Conservation (phyloP, 2,113 vertebrate genomes). For the Neotragus moschatus region DNA sequence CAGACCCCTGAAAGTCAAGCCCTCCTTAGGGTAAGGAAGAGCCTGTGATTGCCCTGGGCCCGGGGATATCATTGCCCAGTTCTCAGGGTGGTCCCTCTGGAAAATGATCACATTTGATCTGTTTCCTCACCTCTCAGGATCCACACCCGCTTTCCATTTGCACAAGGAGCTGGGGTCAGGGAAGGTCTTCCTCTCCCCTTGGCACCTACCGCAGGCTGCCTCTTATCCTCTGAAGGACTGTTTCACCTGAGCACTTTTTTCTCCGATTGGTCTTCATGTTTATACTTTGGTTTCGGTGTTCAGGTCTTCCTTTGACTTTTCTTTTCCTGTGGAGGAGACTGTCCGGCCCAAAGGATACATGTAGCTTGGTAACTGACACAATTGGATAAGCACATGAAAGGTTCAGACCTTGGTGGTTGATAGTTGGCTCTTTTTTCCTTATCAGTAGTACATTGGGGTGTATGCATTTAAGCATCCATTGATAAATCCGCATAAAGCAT, state of each 20-base stretch:
- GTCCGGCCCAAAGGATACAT: too few relatives aligned
- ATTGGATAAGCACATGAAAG: accelerated
- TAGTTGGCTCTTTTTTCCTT: neutral
- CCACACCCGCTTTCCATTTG: neutral
- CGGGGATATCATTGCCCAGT: neutral
- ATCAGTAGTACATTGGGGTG: too few relatives aligned
- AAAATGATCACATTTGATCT: neutral
- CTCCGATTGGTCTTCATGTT: neutral
- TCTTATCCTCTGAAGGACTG: neutral
- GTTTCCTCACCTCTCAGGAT: accelerated
- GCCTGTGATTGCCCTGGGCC: neutral
- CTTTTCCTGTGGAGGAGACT: neutral
- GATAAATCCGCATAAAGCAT: neutral
- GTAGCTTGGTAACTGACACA: neutral
- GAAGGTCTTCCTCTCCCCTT: neutral
- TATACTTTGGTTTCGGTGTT: neutral
- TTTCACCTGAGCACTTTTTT: neutral
- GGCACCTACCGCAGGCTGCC: accelerated
- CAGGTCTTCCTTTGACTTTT: neutral
- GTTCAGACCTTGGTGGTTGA: too few relatives aligned
- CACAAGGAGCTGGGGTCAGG: neutral
- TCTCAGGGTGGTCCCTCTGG: neutral
- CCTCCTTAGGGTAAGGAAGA: neutral
- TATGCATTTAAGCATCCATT: neutral
- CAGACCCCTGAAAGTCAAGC: neutral